Evolutionary conservation across 2,113 vertebrate genomes (phyloP).

Genomic region (Pelecanus crispus): DNA sequence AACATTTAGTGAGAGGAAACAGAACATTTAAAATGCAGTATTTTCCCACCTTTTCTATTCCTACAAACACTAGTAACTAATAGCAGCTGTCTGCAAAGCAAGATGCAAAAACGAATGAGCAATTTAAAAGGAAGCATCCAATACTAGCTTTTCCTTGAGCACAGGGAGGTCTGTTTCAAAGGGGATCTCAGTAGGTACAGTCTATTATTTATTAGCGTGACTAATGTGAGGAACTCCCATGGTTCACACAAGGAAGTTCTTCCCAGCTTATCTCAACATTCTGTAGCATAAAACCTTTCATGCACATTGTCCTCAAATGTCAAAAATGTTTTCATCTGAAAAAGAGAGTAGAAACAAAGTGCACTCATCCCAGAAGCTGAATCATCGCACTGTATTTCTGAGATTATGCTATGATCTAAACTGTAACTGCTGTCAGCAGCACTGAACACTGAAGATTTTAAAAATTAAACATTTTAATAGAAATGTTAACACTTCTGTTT

Average conservation of each 20-base stretch:
- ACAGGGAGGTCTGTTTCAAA: conserved; percentile 34
- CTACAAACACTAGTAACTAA: not conserved
- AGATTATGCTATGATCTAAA: not conserved
- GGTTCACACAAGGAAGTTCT: conserved; percentile 18
- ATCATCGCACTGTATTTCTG: not conserved
- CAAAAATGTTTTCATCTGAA: conserved; percentile 27
- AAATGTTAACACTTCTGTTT: not conserved
- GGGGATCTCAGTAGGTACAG: not conserved
- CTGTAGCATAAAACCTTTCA: conserved; percentile 8
- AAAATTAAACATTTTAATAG: not conserved
- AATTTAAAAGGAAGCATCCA: conserved; percentile 1
- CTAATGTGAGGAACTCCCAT: conserved; percentile 10
- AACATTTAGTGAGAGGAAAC: not conserved
- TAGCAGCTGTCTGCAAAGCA: not conserved
- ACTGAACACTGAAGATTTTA: not conserved
- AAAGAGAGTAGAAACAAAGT: not conserved
- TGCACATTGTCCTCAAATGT: conserved; percentile 19
- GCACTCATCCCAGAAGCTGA: not conserved
- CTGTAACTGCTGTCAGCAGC: not conserved
- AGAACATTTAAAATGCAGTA: not conserved
- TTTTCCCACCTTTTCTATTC: not conserved
- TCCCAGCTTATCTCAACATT: conserved; percentile 16
- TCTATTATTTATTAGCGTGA: conserved; percentile 53
- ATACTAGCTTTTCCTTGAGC: not conserved
- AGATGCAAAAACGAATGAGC: not conserved